phyloP scores from a whole-genome alignment of 2,797 vertebrate genomes.

The Argyrosomus regius region DNA sequence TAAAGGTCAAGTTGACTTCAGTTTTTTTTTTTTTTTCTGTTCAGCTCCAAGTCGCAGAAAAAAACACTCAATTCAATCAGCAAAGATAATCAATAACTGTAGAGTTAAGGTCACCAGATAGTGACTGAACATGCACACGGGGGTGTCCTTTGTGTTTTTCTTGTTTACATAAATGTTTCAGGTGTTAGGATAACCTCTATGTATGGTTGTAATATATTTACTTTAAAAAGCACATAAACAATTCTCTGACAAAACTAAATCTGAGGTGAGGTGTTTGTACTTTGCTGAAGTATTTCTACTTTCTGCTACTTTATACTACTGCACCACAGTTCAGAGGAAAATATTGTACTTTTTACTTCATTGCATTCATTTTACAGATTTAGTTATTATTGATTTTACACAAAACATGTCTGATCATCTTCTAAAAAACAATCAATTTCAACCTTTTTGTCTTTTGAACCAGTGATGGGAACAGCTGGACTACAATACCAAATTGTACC shows the following conservation, averaged over 20 bases:
- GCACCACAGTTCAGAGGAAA: background rate
- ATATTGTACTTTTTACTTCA: background rate
- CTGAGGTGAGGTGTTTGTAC: background rate
- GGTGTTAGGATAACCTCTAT: no score
- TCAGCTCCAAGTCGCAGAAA: background rate
- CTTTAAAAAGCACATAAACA: background rate
- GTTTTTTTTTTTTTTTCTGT: background rate
- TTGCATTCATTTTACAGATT: background rate
- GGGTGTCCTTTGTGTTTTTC: no score
- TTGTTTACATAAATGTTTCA: no score
- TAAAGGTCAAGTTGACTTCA: constrained; percentile 10
- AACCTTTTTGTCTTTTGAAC: background rate
- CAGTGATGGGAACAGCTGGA: no score
- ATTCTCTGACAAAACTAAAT: no score
- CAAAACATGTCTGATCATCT: background rate
- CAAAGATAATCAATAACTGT: background rate
- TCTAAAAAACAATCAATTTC: background rate
- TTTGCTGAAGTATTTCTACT: background rate
- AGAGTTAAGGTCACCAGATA: background rate
- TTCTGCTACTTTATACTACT: background rate
- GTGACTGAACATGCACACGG: background rate
- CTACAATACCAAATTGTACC: no score
- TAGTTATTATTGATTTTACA: background rate
- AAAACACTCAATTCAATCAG: background rate
- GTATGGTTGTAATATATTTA: no score